phyloP scores from a whole-genome alignment of 2,797 vertebrate genomes.

The Myioborus melanocephalus region DNA sequence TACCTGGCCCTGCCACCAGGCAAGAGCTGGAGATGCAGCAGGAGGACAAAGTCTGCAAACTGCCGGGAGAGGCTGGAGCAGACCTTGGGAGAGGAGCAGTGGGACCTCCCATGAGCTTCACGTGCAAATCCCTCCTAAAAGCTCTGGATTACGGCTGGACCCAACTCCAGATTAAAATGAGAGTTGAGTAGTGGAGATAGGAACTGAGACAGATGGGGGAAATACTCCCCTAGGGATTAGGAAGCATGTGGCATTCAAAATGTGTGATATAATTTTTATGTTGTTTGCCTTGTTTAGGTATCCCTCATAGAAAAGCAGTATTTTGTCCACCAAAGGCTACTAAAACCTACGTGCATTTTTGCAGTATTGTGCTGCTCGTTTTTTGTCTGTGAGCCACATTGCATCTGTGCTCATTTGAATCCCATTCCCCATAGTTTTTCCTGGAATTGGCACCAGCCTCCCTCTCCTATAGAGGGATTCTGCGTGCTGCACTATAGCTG shows the following conservation, averaged over 20 bases:
- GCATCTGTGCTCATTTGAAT: background rate
- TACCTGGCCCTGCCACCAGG: background rate
- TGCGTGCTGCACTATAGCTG: background rate
- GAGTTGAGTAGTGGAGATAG: background rate
- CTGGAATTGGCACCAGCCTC: background rate
- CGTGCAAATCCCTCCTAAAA: accelerated
- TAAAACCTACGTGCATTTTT: background rate
- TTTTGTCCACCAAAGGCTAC: constrained; percentile 32
- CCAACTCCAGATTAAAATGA: background rate
- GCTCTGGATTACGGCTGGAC: accelerated
- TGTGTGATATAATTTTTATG: background rate
- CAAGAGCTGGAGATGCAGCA: background rate
- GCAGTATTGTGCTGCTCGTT: background rate
- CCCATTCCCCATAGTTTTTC: background rate
- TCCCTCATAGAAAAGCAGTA: background rate
- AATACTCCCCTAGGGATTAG: background rate
- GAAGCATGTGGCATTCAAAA: background rate
- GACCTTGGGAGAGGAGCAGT: background rate
- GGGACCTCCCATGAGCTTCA: background rate
- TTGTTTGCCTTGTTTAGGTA: constrained; percentile 5
- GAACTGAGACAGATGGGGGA: background rate
- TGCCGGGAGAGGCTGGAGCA: background rate
- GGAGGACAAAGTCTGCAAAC: background rate
- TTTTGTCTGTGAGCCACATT: background rate
- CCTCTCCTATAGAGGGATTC: background rate